phyloP scores from a whole-genome alignment of 2,797 vertebrate genomes.

The Oreochromis mossambicus region DNA sequence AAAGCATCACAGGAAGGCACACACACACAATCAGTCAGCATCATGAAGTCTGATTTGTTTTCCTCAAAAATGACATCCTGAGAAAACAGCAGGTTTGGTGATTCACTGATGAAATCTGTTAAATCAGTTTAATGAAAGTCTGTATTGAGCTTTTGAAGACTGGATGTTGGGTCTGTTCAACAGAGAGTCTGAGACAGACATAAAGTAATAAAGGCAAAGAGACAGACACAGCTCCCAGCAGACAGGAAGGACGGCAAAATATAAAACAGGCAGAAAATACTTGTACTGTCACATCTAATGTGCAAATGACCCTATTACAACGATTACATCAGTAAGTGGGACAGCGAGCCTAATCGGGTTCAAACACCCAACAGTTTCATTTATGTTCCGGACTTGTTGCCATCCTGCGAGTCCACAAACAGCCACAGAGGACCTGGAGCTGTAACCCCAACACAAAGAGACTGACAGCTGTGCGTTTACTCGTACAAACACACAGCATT shows the following conservation, averaged over 20 bases:
- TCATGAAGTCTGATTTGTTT: background rate
- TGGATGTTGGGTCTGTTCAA: background rate
- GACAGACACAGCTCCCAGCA: background rate
- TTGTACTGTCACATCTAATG: background rate
- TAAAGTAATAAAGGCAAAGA: background rate
- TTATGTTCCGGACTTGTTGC: background rate
- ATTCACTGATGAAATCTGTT: background rate
- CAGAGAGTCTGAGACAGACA: background rate
- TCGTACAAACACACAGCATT: background rate
- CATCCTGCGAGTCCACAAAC: background rate
- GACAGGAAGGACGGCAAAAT: background rate
- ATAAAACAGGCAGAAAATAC: background rate
- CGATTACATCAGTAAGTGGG: conserved; percentile 33
- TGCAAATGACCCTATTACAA: conserved; percentile 26
- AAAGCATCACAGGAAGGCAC: background rate
- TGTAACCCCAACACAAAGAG: background rate
- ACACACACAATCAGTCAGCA: background rate
- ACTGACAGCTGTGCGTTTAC: background rate
- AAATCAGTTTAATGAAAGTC: background rate
- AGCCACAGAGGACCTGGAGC: background rate
- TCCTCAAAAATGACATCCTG: background rate
- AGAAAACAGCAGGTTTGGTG: background rate
- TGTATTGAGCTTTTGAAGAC: background rate
- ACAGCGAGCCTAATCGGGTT: conserved; percentile 33
- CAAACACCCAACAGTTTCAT: conserved; percentile 20